These are phyloP conservation scores for Epizoanthus fatuus DNA, from an alignment of 92 coral and sea anemone genomes.

Conservation along the genomic window DNA sequence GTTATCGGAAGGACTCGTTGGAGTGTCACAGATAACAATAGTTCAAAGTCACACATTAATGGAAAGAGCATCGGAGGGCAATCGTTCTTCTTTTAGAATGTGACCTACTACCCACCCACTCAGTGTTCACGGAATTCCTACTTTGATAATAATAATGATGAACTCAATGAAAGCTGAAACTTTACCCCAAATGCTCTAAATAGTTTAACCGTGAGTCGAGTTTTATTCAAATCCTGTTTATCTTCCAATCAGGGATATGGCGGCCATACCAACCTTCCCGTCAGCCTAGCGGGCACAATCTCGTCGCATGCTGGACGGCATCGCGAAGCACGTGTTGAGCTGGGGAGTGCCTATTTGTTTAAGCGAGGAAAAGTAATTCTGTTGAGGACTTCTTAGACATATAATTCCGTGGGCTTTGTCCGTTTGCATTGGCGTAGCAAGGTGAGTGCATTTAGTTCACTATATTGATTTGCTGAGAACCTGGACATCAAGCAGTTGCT, in stretches of 20 bases:
- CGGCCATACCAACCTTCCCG: background rate
- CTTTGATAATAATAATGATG: too few species aligned
- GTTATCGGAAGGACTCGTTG: too few species aligned
- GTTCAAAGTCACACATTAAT: too few species aligned
- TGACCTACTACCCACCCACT: slow-evolving; percentile 5
- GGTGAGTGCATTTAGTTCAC: slow-evolving; percentile 2
- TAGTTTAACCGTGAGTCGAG: slow-evolving; percentile 21
- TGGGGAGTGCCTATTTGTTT: background rate
- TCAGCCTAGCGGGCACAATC: background rate
- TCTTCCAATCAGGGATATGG: slow-evolving; percentile 19
- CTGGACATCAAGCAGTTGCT: background rate
- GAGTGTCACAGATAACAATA: too few species aligned
- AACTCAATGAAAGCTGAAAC: background rate
- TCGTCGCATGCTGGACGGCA: background rate
- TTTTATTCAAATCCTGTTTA: slow-evolving; percentile 4
- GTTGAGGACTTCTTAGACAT: too few species aligned
- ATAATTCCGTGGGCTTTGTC: too few species aligned
- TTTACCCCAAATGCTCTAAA: background rate
- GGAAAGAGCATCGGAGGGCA: too few species aligned
- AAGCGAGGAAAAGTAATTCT: background rate
- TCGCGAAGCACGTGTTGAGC: slow-evolving; percentile 4
- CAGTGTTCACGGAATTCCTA: background rate
- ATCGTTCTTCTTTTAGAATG: too few species aligned
- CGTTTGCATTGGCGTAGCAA: background rate
- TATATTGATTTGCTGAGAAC: background rate